Conservation (phyloP, 2,113 vertebrate species). For the Elanus axillaris region DNA sequence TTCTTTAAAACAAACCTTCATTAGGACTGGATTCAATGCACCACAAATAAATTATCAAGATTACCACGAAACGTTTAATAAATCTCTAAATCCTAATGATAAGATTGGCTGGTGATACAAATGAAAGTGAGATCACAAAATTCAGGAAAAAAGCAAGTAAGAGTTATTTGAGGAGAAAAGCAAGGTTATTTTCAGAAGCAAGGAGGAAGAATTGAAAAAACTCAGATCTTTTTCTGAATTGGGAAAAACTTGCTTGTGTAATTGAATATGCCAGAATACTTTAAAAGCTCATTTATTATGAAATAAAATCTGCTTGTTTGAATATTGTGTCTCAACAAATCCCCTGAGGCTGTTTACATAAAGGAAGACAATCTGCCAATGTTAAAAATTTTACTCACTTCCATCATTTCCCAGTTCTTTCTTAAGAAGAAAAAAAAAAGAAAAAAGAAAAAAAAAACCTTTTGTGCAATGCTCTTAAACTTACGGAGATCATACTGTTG, state of each 20-base stretch:
- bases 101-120: neutral
- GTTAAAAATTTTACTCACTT: slow-evolving; percentile 18
- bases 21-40: neutral
- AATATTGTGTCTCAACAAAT: neutral
- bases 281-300: slow-evolving; percentile 13
- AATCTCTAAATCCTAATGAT: neutral
- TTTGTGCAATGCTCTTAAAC: neutral
- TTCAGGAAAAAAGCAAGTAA: neutral
- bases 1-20: slow-evolving; percentile 46
- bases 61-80: neutral
- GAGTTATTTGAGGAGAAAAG: neutral
- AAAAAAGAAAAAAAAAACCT: neutral
- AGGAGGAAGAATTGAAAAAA: neutral
- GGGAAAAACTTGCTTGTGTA: neutral
- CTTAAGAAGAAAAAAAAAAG: neutral
- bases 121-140: neutral
- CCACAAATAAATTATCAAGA: slow-evolving; percentile 22
- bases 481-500: neutral
- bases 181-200: neutral
- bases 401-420: neutral
- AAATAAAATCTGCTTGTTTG: neutral
- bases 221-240: neutral
- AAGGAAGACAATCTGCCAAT: neutral
- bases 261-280: neutral
- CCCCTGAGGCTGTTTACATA: neutral